A percentile compares a stretch with the other conserved stretches of the same genome.
phyloP scores from a whole-genome alignment of 2,888 invertebrate species.

The Pollenia angustigena region DNA sequence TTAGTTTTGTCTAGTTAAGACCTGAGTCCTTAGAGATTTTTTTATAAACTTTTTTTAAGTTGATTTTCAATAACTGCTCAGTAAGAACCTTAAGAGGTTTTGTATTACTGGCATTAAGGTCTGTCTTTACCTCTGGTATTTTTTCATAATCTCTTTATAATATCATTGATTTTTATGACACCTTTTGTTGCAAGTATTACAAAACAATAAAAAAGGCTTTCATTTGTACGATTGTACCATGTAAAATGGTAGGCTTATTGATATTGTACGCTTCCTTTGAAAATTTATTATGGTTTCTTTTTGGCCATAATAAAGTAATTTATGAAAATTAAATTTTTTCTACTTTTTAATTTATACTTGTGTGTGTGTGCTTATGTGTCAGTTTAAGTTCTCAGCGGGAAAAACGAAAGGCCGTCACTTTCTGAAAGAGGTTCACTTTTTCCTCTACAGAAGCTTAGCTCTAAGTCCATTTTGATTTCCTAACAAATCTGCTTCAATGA shows the following conservation, averaged over 20 bases:
- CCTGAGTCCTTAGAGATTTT: slow-evolving; percentile 54
- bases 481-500: no score
- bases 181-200: slow-evolving; percentile 48
- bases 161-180: slow-evolving; percentile 74
- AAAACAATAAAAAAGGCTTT: slow-evolving; percentile 14
- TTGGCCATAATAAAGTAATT: slow-evolving; percentile 71
- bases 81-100: slow-evolving; percentile 42
- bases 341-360: slow-evolving; percentile 18
- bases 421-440: no score
- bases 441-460: no score
- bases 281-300: slow-evolving; percentile 64
- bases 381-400: not conserved
- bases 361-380: not conserved
- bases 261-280: slow-evolving; percentile 57
- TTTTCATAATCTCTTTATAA: slow-evolving; percentile 65
- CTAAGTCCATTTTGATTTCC: no score
- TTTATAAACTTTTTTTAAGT: not conserved
- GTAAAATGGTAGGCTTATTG: slow-evolving; percentile 54
- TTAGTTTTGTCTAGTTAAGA: slow-evolving; percentile 35
- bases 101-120: slow-evolving; percentile 45
- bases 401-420: no score
- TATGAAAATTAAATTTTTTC: slow-evolving; percentile 59
- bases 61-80: slow-evolving; percentile 9
- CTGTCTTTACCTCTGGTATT: not conserved
- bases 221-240: slow-evolving; percentile 41